Evolutionary conservation across 2,113 vertebrate genomes (phyloP).

Genomic region (Dicerorhinus sumatrensis): DNA sequence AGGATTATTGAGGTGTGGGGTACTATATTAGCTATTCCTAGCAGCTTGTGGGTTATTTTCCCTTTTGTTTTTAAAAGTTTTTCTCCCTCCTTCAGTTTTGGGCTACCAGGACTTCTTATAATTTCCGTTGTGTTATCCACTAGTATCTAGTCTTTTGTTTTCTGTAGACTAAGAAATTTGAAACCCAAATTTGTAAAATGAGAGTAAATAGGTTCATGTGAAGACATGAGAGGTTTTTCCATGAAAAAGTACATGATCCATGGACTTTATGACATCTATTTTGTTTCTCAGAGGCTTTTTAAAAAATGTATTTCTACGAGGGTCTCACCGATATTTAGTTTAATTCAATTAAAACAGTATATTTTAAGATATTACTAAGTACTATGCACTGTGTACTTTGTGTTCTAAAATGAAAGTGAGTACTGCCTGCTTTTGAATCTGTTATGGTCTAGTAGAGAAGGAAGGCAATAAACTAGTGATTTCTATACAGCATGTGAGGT

Average conservation of each 20-base stretch:
- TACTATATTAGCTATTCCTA: not conserved
- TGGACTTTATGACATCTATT: not conserved
- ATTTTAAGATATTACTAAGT: not conserved
- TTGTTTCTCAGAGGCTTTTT: not conserved
- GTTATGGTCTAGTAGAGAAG: not conserved
- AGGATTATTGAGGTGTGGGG: not conserved
- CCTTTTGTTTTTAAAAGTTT: not conserved
- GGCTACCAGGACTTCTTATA: not conserved
- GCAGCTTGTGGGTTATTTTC: not conserved
- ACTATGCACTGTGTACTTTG: not conserved
- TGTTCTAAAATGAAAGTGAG: slow-evolving; percentile 6
- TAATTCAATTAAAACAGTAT: not conserved
- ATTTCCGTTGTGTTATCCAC: not conserved
- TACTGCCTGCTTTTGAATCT: slow-evolving; percentile 1
- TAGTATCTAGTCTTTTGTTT: not conserved
- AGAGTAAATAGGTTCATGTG: not conserved
- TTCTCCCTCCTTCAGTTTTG: not conserved
- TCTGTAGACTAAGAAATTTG: not conserved
- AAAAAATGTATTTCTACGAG: not conserved
- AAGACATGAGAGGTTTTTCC: not conserved
- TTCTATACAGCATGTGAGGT: not conserved
- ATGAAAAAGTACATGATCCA: not conserved
- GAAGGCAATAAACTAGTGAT: not conserved
- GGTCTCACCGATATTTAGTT: not conserved
- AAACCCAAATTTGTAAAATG: slow-evolving; percentile 23